Base-by-base conservation (phyloP, 2,888 invertebrate species). In the Corythucha ciliata region DNA sequence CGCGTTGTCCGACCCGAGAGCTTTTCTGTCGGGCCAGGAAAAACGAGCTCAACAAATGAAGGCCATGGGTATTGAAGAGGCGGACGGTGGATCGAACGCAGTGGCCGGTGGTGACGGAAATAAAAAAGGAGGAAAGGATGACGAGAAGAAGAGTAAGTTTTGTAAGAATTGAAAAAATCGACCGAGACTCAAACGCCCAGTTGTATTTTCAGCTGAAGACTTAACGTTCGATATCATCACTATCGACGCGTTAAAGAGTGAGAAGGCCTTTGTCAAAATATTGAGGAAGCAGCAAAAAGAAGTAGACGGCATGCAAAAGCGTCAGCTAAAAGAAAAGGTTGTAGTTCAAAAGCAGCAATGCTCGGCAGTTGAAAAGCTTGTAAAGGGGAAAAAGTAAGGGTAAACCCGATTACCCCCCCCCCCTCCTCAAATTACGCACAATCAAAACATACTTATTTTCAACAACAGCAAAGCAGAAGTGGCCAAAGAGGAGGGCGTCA, bases 221-320 rank as follows among this genome's bases (percentile, higher is more conserved):
- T 67, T 88, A 55, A 85, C 88, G 27, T 90, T 93, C 67, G 93
- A 93, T 61, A 83, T 90, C 0, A 87, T 96, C 57, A 92, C 90
- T 0, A 78, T 89, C 37, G 92, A 92, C 59, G 80, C 83, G 2
- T 74, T 96, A 41, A 79, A 84, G 18, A 80, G 81, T 62, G 93
- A 94, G 69, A 96, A 94, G 67, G 83, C 83, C 21, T 96, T 88
- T 71, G 76, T 83, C 61, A 98, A 98, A 72, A 81, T 89, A 27
- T 80, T 87, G 40, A 84, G 92, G 63, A 97, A 96, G 68, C 94
- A 97, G 65, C 87, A 90, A 69, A 98, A 98, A 65, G 97, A 98
- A 63, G 68, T 90, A 56, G 97, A 97, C 53, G 76, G 87, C 4
- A 72, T 96, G 71, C 83, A 83, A 66, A 96, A 94, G 67, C 82